A percentile compares a stretch with the other conserved stretches of the same genome.
Evolutionary conservation across 2,797 vertebrate species (phyloP).

Genomic region (Enteromius mattozi): DNA sequence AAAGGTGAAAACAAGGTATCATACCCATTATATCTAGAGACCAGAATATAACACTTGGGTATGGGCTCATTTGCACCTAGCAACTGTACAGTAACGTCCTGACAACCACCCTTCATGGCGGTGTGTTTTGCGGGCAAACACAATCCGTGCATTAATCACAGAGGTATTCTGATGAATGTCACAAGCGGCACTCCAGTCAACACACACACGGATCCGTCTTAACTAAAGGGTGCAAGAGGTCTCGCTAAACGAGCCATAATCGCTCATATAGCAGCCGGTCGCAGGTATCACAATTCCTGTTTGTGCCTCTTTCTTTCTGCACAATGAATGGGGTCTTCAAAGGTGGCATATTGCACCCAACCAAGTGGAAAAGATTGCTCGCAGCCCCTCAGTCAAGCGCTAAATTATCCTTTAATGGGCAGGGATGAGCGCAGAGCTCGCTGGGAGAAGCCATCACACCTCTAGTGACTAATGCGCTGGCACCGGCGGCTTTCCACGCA

Average conservation of each 20-base stretch:
- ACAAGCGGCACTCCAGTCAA: neutral
- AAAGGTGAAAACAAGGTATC: neutral
- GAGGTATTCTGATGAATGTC: conserved; percentile 2
- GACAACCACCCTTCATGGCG: neutral
- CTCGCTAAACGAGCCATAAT: conserved; percentile 16
- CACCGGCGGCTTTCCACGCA: neutral
- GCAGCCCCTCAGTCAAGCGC: conserved; percentile 35
- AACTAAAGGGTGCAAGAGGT: conserved; percentile 18
- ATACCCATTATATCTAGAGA: neutral
- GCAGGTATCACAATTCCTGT: conserved; percentile 19
- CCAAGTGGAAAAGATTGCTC: conserved; percentile 65
- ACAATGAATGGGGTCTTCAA: conserved; percentile 74
- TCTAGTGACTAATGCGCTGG: conserved; percentile 37
- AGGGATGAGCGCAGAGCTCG: conserved; percentile 37
- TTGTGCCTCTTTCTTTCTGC: conserved; percentile 37
- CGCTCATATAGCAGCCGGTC: conserved; percentile 6
- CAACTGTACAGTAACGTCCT: neutral
- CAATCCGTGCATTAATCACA: neutral
- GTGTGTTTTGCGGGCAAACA: neutral
- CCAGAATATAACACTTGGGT: too few species aligned
- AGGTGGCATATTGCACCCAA: conserved; percentile 81
- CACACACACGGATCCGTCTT: neutral
- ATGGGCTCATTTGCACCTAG: neutral
- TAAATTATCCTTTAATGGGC: conserved; percentile 54
- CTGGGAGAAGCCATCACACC: conserved; percentile 29